Conservation (phyloP, 2,888 invertebrate species). For the Agelastica alni region DNA sequence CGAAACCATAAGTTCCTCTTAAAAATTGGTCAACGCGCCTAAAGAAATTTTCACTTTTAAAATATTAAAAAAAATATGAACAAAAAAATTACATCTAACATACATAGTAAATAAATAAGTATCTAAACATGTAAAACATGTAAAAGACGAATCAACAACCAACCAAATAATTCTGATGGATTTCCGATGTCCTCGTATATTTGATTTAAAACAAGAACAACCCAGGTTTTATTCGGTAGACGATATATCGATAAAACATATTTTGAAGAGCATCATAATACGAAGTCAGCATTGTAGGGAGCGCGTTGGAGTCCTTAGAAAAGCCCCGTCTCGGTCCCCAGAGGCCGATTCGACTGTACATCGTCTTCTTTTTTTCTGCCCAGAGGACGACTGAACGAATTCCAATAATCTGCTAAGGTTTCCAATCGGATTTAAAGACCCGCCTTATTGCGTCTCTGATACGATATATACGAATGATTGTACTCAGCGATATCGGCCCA, state of each 20-base stretch:
- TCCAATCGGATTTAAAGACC: slow-evolving; percentile 50
- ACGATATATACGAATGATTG: slow-evolving; percentile 41
- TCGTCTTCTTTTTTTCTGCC: slow-evolving; percentile 41
- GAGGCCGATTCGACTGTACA: slow-evolving; percentile 45
- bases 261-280: slow-evolving; percentile 33
- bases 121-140: too few species aligned
- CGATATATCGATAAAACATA: slow-evolving; percentile 28
- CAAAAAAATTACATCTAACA: too few species aligned
- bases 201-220: too few species aligned
- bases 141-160: too few species aligned
- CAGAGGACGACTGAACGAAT: slow-evolving; percentile 47
- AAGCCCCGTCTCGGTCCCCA: slow-evolving; percentile 37
- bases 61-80: too few species aligned
- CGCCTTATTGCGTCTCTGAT: slow-evolving; percentile 48
- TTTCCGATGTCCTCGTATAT: too few species aligned
- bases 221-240: slow-evolving; percentile 11
- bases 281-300: slow-evolving; percentile 34
- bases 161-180: too few species aligned
- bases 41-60: too few species aligned
- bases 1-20: too few species aligned
- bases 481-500: slow-evolving; percentile 38
- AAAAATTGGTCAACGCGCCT: too few species aligned
- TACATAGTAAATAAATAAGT: too few species aligned
- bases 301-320: slow-evolving; percentile 29
- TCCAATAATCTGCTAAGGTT: slow-evolving; percentile 53